Evolutionary conservation across 2,113 vertebrate genomes (phyloP).

Genomic region (Pachyramphus minor): DNA sequence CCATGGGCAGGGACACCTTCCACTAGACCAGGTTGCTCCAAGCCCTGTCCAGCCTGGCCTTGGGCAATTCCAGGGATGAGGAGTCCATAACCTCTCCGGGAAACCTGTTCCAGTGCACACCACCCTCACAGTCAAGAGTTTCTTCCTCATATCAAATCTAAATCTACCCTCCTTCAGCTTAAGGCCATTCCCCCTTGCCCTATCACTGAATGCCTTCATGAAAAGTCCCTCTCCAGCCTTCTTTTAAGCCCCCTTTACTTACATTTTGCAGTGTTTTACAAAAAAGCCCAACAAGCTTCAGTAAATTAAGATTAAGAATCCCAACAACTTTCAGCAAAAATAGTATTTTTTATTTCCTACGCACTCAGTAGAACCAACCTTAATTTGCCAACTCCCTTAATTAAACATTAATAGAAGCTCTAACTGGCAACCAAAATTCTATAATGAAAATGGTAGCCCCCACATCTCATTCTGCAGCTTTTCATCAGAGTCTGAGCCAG

Average conservation of each 20-base stretch:
- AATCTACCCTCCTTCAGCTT: neutral
- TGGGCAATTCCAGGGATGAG: neutral
- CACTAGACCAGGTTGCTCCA: neutral
- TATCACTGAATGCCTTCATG: neutral
- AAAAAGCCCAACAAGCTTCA: neutral
- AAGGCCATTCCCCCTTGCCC: neutral
- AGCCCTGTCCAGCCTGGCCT: neutral
- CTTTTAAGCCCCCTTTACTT: neutral
- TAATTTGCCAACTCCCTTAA: neutral
- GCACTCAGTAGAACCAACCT: neutral
- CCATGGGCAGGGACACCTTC: neutral
- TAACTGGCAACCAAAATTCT: neutral
- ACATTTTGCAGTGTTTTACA: neutral
- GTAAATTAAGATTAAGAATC: neutral
- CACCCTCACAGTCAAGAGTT: neutral
- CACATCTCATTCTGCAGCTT: slow-evolving; percentile 17
- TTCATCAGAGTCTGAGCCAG: neutral
- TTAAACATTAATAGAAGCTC: neutral
- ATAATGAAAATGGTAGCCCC: neutral
- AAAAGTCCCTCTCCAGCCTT: neutral
- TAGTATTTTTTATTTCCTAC: neutral
- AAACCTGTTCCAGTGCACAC: neutral
- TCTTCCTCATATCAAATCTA: neutral
- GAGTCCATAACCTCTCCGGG: neutral
- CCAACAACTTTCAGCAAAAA: neutral